Evolutionary conservation across 1,140 invertebrate species (phyloP), one percentile per base, ranked within the genome.

Genomic region (Apis cerana): DNA sequence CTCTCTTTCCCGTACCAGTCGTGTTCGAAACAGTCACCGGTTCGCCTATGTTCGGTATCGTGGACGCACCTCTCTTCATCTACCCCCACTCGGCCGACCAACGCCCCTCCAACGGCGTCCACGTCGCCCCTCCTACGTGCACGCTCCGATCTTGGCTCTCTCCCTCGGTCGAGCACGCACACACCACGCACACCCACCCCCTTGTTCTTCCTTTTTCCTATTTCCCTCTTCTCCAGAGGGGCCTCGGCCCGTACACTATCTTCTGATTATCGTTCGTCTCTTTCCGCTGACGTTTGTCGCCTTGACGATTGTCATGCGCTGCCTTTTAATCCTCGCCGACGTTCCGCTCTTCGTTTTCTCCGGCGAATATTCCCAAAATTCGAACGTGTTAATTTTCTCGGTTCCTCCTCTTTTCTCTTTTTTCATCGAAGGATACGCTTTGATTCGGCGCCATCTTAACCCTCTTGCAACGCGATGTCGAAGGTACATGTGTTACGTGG

Each of bases 201-300:
- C 77, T 67, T 33, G 52, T 19, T 13, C 19, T n/a, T 17, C 15
- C 5, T 65, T 56, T 70, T 72, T n/a, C 7, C 72, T 75, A 65
- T 80, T 61, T 59, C 23, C 13, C 19, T 27, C 58, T 70, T 70
- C 59, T 54, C 13, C n/a, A 23, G 50, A 43, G 27, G n/a, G n/a
- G 27, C 1, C 27, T 27, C 27, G 43, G 5, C 50, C 7, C 82
- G 68, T 77, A 62, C 79, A n/a, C 67, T 65, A 85, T 64, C 74
- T 83, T 87, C 70, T 59, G 75, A 87, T 87, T 87, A 87, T 87
- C 71, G 61, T 87, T 87, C 79, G 84, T 61, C 82, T 70, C 85
- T 80, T 80, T 77, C 64, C 67, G 54, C 52, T 77, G 75, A 65
- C 77, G 67, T 81, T 71, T 71, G 72, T 48, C 67, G 65, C 65